Percentiles rank a stretch among this genome's conserved stretches.
Evolutionary conservation across 2,113 vertebrate genomes (phyloP).

Genomic region (Bufo gargarizans): DNA sequence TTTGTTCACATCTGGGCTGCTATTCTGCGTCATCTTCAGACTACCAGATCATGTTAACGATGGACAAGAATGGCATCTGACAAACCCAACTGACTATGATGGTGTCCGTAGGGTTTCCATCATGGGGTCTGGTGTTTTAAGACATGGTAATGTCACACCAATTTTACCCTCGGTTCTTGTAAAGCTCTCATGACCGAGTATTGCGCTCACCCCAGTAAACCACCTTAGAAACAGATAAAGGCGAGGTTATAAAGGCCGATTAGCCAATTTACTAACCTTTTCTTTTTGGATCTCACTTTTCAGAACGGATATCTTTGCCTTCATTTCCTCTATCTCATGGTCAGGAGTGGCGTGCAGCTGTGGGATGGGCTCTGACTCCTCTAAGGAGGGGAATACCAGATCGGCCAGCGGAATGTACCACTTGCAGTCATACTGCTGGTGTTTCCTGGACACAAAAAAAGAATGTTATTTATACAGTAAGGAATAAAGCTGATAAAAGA

Average conservation of each 20-base stretch:
- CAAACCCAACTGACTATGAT: too few species aligned
- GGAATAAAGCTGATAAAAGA: background rate
- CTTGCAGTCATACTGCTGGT: slow-evolving; percentile 98
- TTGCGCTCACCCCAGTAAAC: background rate
- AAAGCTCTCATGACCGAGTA: background rate
- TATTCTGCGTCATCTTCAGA: too few species aligned
- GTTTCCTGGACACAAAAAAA: slow-evolving; percentile 72
- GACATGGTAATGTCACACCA: background rate
- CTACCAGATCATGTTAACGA: too few species aligned
- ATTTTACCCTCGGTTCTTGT: background rate
- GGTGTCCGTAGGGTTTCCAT: too few species aligned
- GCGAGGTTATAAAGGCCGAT: background rate
- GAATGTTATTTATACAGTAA: background rate
- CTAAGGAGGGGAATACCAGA: slow-evolving; percentile 88
- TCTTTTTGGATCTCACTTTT: slow-evolving; percentile 98
- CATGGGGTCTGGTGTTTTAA: too few species aligned
- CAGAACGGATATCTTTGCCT: slow-evolving; percentile 94
- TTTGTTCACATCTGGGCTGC: too few species aligned
- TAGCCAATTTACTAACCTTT: slow-evolving; percentile 75
- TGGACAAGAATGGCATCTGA: too few species aligned
- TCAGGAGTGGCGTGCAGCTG: slow-evolving; percentile 91
- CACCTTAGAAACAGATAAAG: background rate
- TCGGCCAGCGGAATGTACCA: slow-evolving; percentile 97
- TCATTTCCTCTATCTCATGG: slow-evolving; percentile 97
- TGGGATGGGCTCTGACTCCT: slow-evolving; percentile 87